A percentile compares a stretch with the other conserved stretches of the same genome.
These are phyloP conservation scores for Pavo muticus DNA, from an alignment of 2,113 vertebrate genomes.

Conservation along the genomic window DNA sequence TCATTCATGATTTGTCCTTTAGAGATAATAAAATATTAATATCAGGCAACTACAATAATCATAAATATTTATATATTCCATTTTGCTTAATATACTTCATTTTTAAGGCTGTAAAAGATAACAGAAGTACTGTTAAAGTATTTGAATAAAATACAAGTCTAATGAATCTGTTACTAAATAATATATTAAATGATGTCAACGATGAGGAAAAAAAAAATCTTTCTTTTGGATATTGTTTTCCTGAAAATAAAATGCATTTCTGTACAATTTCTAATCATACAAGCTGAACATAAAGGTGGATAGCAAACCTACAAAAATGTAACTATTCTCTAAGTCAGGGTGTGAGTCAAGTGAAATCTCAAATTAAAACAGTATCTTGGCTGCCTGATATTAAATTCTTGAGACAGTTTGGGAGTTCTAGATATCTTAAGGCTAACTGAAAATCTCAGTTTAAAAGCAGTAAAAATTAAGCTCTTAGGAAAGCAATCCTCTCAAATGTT, in stretches of 20 bases:
- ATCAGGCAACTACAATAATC: background rate
- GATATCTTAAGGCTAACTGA: background rate
- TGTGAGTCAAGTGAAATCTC: background rate
- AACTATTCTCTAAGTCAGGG: background rate
- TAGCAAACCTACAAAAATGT: background rate
- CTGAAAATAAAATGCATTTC: background rate
- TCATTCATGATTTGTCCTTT: background rate
- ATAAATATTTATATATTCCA: background rate
- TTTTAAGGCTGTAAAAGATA: background rate
- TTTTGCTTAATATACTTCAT: background rate
- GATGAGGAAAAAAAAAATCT: background rate
- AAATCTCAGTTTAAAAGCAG: background rate
- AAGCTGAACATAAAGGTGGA: background rate
- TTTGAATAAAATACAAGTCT: background rate
- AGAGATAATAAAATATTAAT: slow-evolving; percentile 24
- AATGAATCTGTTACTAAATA: background rate
- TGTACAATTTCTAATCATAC: background rate
- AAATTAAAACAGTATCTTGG: background rate
- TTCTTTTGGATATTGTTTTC: background rate
- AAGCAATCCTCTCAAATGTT: background rate
- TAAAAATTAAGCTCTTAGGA: background rate
- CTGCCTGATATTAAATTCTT: background rate
- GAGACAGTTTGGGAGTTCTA: background rate
- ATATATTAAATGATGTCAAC: background rate
- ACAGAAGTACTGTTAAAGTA: background rate